These are phyloP conservation scores for Phalacrocorax brasilianus DNA, from an alignment of 2,113 vertebrate species.

Conservation along the genomic window DNA sequence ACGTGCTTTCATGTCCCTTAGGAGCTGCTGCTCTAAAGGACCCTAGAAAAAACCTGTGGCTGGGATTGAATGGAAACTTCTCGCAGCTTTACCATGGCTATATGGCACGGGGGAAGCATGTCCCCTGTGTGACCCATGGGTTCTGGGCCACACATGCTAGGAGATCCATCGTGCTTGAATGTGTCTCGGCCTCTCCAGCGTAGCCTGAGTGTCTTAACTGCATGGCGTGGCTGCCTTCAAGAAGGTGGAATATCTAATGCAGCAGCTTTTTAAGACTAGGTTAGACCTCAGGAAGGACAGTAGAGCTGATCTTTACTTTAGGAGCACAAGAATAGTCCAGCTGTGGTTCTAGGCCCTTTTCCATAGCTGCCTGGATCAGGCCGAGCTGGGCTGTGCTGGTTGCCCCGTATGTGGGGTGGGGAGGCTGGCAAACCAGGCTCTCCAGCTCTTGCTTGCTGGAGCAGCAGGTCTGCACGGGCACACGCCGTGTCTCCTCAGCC, in stretches of 20 bases:
- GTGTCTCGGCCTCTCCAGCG: fast-evolving
- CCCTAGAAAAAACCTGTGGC: background rate
- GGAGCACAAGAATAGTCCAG: background rate
- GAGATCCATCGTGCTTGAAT: background rate
- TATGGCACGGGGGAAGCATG: fast-evolving
- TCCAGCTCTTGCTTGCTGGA: background rate
- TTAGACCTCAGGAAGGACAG: background rate
- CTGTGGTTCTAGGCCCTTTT: background rate
- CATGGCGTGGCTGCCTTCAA: fast-evolving
- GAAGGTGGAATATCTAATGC: background rate
- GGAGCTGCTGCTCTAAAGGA: slow-evolving; percentile 12
- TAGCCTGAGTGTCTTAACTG: fast-evolving
- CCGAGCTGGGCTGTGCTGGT: background rate
- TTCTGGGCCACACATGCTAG: background rate
- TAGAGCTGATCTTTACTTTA: background rate
- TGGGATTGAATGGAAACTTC: background rate
- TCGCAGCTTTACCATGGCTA: fast-evolving
- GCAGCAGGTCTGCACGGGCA: background rate
- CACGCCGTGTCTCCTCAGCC: background rate
- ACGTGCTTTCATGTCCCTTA: background rate
- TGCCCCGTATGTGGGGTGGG: background rate
- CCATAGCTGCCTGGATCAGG: background rate
- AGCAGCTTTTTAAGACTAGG: background rate
- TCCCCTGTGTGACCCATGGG: fast-evolving
- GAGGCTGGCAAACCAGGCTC: background rate